A percentile compares a stretch with the other conserved stretches of the same genome.
These are phyloP conservation scores for Melinaea marsaeus DNA, from an alignment of 2,888 invertebrate species.

Conservation along the genomic window DNA sequence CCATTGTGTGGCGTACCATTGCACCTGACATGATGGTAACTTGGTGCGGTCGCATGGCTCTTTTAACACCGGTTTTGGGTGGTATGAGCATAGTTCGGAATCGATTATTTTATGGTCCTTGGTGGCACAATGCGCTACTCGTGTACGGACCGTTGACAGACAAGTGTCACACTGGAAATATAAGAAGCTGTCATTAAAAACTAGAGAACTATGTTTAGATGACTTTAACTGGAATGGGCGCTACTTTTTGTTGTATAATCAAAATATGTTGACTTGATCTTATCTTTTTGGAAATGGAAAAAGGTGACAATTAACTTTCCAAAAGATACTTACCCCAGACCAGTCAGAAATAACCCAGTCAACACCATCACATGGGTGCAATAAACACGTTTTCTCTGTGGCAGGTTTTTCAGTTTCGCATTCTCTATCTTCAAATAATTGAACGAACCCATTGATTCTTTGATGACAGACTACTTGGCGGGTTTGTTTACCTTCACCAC, in stretches of 20 bases:
- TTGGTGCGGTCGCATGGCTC: conserved; percentile 80
- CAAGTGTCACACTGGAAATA: conserved; percentile 86
- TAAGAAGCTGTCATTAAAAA: conserved; percentile 6
- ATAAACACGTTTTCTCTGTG: conserved; percentile 82
- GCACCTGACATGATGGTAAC: conserved; percentile 82
- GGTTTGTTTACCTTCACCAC: conserved; percentile 91
- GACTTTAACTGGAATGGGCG: too few relatives aligned
- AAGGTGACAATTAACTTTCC: not conserved
- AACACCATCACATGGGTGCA: conserved; percentile 92
- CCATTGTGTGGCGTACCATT: conserved; percentile 97
- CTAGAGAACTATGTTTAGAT: too few relatives aligned
- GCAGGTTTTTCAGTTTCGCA: conserved; percentile 84
- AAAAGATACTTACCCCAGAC: conserved; percentile 85
- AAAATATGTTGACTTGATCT: too few relatives aligned
- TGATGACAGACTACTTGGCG: conserved; percentile 89
- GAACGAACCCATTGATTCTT: conserved; percentile 80
- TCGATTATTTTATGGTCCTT: conserved; percentile 82
- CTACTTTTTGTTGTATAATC: too few relatives aligned
- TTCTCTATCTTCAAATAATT: conserved; percentile 81
- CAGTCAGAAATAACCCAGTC: conserved; percentile 94
- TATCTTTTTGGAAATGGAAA: too few relatives aligned
- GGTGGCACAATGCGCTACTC: conserved; percentile 85
- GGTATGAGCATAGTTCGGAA: conserved; percentile 82
- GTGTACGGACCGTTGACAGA: conserved; percentile 84
- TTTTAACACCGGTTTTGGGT: conserved; percentile 80